Conservation (phyloP, 2,888 invertebrate genomes). For the Rhyacophila evoluta region DNA sequence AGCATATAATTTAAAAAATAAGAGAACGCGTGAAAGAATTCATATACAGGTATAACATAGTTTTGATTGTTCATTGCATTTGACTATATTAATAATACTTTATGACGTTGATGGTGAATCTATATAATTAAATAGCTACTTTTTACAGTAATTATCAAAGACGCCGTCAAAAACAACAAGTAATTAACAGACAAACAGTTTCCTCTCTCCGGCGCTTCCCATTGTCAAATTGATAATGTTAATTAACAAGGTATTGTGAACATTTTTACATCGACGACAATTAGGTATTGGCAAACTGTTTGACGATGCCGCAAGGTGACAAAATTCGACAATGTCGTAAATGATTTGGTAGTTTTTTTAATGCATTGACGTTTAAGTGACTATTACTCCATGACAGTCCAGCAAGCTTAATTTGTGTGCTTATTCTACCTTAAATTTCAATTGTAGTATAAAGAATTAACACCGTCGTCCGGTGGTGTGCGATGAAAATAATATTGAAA, state of each 20-base stretch:
- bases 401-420: too few relatives aligned
- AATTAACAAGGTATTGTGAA: slow-evolving; percentile 12
- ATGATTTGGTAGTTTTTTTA: not conserved
- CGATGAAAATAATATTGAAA: too few relatives aligned
- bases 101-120: not conserved
- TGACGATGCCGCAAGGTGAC: not conserved
- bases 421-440: too few relatives aligned
- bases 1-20: too few relatives aligned
- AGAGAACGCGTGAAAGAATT: too few relatives aligned
- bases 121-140: not conserved
- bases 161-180: not conserved
- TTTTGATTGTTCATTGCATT: too few relatives aligned
- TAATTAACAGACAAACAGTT: slow-evolving; percentile 17
- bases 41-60: too few relatives aligned
- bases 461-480: too few relatives aligned
- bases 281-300: too few relatives aligned
- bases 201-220: not conserved
- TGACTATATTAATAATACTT: too few relatives aligned
- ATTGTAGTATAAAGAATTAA: too few relatives aligned
- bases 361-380: not conserved
- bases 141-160: not conserved
- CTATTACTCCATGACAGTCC: too few relatives aligned
- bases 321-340: not conserved
- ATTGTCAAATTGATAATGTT: not conserved
- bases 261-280: not conserved